Percentiles rank a stretch among this genome's conserved stretches.
Evolutionary conservation across 2,888 invertebrate genomes (phyloP).

Genomic region (Napeogenes sylphis): DNA sequence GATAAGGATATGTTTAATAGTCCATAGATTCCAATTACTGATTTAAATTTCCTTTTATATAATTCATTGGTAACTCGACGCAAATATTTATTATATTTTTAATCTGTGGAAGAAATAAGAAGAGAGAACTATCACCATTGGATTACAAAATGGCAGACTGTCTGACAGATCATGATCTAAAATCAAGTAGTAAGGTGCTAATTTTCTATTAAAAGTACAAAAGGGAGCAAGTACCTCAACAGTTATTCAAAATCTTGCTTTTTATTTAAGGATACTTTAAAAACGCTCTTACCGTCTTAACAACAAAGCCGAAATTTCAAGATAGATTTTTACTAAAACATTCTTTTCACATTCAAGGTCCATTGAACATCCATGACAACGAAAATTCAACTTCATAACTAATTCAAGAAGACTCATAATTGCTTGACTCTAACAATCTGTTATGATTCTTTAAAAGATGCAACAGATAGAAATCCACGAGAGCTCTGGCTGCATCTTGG

Average conservation of each 20-base stretch:
- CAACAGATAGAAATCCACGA: slow-evolving; percentile 25
- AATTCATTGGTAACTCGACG: no score
- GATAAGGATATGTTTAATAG: no score
- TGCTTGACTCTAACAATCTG: slow-evolving; percentile 11
- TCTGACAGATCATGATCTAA: neutral
- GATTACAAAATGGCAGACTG: neutral
- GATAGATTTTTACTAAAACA: slow-evolving; percentile 1
- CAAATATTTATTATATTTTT: no score
- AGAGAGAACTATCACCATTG: neutral
- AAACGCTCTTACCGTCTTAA: slow-evolving; percentile 2
- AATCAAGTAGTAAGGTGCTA: slow-evolving; percentile 2
- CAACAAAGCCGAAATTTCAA: slow-evolving; percentile 10
- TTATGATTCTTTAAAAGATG: slow-evolving; percentile 21
- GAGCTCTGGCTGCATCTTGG: slow-evolving; percentile 20
- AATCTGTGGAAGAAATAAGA: no score
- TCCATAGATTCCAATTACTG: no score
- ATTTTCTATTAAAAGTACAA: slow-evolving; percentile 14
- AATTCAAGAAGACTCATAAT: slow-evolving; percentile 44
- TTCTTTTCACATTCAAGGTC: slow-evolving; percentile 4
- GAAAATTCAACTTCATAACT: slow-evolving; percentile 8
- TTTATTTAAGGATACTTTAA: slow-evolving; percentile 5
- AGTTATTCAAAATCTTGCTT: slow-evolving; percentile 9
- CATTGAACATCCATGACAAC: slow-evolving; percentile 6
- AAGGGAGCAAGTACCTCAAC: slow-evolving; percentile 5
- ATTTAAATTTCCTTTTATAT: no score